Evolutionary conservation across 1,140 invertebrate species (phyloP).

Genomic region (Eumaeus atala): DNA sequence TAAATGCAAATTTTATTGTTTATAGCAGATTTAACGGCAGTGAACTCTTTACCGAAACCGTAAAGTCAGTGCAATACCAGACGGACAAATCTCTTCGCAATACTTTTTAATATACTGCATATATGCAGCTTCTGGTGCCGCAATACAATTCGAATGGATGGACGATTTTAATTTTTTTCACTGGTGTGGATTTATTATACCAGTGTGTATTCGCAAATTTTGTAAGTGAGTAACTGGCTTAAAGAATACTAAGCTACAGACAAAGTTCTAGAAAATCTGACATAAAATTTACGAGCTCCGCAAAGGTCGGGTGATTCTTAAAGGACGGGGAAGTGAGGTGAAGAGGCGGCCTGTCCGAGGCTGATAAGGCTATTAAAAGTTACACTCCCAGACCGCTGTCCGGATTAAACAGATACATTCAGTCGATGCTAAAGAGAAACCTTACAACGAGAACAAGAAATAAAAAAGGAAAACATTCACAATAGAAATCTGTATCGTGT

Average conservation of each 20-base stretch:
- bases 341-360: constrained; percentile 46
- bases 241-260: neutral
- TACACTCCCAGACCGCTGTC: constrained; percentile 49
- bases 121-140: neutral
- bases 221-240: no score
- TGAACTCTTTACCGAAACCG: constrained; percentile 65
- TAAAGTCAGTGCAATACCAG: constrained; percentile 40
- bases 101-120: constrained; percentile 7
- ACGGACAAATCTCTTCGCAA: constrained; percentile 26
- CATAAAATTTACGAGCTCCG: constrained; percentile 28
- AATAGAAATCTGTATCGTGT: neutral
- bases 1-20: constrained; percentile 74
- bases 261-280: constrained; percentile 11
- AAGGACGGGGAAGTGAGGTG: constrained; percentile 30
- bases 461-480: constrained; percentile 8
- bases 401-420: constrained; percentile 48
- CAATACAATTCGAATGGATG: neutral
- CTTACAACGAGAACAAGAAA: constrained; percentile 26
- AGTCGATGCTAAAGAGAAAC: constrained; percentile 41
- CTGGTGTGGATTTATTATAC: no score
- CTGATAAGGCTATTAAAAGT: constrained; percentile 74
- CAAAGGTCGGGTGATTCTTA: constrained; percentile 32
- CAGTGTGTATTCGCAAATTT: no score
- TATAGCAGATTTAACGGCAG: constrained; percentile 68
- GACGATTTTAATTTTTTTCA: no score